Percentiles rank a stretch among this genome's conserved stretches.
Evolutionary conservation across 2,888 invertebrate genomes (phyloP).

Genomic region (Cantharis flavilabris): DNA sequence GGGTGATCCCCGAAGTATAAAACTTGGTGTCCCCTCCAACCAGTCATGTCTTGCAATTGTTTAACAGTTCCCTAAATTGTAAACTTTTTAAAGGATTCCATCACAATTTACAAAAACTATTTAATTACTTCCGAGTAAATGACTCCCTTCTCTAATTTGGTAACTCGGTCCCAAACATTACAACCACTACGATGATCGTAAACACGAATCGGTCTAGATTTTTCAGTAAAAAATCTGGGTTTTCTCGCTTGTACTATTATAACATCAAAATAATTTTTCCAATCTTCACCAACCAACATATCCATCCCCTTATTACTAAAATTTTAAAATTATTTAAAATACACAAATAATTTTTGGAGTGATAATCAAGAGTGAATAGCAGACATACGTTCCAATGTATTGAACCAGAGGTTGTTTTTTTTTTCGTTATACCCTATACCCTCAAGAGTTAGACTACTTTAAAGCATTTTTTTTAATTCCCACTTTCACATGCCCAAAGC

Average conservation of each 20-base stretch:
- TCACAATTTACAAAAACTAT: slow-evolving; percentile 1
- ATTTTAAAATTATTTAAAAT: background rate
- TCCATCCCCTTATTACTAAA: slow-evolving; percentile 85
- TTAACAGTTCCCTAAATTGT: slow-evolving; percentile 82
- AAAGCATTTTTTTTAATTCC: no score
- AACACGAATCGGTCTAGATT: slow-evolving; percentile 85
- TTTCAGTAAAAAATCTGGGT: slow-evolving; percentile 93
- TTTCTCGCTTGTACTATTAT: slow-evolving; percentile 94
- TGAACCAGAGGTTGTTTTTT: no score
- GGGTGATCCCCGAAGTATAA: slow-evolving; percentile 98
- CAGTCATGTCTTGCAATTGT: slow-evolving; percentile 88
- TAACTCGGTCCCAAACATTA: slow-evolving; percentile 91
- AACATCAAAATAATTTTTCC: slow-evolving; percentile 92
- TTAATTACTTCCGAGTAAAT: slow-evolving; percentile 86
- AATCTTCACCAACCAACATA: slow-evolving; percentile 83
- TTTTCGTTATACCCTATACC: no score
- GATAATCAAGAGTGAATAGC: background rate
- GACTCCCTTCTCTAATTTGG: slow-evolving; percentile 80
- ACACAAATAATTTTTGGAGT: background rate
- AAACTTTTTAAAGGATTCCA: background rate
- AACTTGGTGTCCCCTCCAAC: slow-evolving; percentile 90
- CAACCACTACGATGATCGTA: slow-evolving; percentile 81
- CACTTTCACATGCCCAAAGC: no score
- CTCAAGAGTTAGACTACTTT: no score
- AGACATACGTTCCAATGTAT: no score